phyloP scores from a whole-genome alignment of 2,113 vertebrate genomes.

The Elanoides forficatus region DNA sequence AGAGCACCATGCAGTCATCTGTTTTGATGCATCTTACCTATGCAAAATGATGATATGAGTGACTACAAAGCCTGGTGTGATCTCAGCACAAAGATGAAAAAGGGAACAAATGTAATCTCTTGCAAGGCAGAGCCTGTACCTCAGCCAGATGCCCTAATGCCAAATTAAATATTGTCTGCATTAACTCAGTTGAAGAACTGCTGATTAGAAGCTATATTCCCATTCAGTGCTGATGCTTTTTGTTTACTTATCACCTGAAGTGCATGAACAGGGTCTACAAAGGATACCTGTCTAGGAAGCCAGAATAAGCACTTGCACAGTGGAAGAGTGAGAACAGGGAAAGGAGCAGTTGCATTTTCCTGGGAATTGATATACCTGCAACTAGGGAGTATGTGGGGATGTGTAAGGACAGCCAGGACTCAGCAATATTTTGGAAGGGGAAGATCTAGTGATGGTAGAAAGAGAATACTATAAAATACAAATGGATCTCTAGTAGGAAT shows the following conservation, averaged over 20 bases:
- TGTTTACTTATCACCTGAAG: neutral
- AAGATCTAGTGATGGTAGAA: neutral
- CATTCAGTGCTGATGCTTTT: neutral
- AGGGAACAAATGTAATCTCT: neutral
- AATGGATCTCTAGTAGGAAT: neutral
- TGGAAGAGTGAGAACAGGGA: neutral
- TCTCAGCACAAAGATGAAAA: neutral
- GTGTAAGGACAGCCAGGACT: neutral
- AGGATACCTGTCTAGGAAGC: neutral
- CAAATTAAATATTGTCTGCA: neutral
- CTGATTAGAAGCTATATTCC: neutral
- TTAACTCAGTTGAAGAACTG: neutral
- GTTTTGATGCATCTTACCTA: neutral
- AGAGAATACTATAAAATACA: neutral
- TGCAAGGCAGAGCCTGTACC: neutral
- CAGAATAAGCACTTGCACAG: neutral
- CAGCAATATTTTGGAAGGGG: neutral
- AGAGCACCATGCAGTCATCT: neutral
- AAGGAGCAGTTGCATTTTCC: neutral
- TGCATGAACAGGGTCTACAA: neutral
- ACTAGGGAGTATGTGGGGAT: neutral
- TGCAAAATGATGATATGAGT: neutral
- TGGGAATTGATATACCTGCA: neutral
- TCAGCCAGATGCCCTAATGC: neutral
- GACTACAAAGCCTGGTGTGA: neutral